Percentiles rank a stretch among this genome's conserved stretches.
These are phyloP conservation scores for Ryuthela nishihirai DNA, from an alignment of 2,888 invertebrate genomes.

Conservation along the genomic window DNA sequence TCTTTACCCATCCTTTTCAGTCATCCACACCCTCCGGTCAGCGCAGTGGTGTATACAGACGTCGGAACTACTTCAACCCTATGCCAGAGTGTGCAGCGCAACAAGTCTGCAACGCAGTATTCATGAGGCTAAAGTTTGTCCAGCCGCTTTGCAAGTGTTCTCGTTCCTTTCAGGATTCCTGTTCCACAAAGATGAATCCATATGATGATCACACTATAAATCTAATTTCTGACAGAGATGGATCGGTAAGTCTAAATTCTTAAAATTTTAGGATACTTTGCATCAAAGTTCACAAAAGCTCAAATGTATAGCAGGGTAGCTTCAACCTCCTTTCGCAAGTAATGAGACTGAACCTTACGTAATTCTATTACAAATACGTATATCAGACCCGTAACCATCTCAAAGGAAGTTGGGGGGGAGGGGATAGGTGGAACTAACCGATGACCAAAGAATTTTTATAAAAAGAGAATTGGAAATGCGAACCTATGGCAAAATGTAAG, in stretches of 20 bases:
- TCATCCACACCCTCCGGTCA: conserved; percentile 3
- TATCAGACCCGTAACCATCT: no score
- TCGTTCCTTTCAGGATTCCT: conserved; percentile 79
- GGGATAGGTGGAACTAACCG: no score
- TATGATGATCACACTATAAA: conserved; percentile 90
- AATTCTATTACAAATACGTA: no score
- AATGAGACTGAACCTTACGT: no score
- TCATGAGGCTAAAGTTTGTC: conserved; percentile 84
- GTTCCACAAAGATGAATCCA: conserved; percentile 75
- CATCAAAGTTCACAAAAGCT: no score
- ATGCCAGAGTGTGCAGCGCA: conserved; percentile 92
- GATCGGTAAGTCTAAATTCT: conserved; percentile 64
- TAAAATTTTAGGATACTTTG: neutral
- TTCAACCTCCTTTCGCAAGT: no score
- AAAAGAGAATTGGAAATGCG: no score
- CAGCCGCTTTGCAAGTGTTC: conserved; percentile 91
- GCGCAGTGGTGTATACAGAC: neutral
- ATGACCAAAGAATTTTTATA: no score
- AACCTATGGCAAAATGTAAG: no score
- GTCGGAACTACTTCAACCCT: conserved; percentile 8
- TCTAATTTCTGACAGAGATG: conserved; percentile 71
- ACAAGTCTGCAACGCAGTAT: conserved; percentile 91
- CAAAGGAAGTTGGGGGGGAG: no score
- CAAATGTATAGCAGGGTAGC: no score
- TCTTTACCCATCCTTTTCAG: conserved; percentile 2